Evolutionary conservation across 2,113 vertebrate species (phyloP).

Genomic region (Hydrochoerus hydrochaeris): DNA sequence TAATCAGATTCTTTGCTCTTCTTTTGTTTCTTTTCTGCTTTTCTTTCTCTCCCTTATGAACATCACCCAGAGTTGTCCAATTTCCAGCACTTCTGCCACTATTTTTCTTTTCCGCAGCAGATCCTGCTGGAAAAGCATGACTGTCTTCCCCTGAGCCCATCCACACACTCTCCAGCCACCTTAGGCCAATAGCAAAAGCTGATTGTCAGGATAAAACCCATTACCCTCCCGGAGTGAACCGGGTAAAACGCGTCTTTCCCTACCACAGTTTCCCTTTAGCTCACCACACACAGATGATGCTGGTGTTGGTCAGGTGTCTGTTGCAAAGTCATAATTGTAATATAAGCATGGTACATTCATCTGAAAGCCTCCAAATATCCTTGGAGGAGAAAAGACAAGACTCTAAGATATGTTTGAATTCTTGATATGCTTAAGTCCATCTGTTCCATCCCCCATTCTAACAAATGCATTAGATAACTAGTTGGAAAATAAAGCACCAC

Average conservation of each 20-base stretch:
- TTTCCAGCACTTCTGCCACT: neutral
- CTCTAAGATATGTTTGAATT: constrained; percentile 17
- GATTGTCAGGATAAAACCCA: neutral
- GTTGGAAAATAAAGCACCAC: neutral
- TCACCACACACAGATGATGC: neutral
- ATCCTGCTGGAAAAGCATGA: accelerated
- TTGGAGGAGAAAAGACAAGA: neutral
- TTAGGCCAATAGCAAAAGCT: neutral
- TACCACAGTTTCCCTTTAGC: neutral
- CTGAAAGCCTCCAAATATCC: neutral
- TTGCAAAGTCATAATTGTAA: neutral
- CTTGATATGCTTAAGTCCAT: neutral
- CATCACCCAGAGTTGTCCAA: neutral
- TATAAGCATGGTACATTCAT: neutral
- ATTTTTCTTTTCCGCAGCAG: neutral
- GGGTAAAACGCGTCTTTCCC: neutral
- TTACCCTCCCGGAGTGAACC: neutral
- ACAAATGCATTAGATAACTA: constrained; percentile 12
- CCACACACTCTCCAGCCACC: accelerated
- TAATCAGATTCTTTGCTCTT: neutral
- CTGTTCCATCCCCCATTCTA: neutral
- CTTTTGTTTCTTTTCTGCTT: neutral
- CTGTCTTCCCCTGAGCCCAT: neutral
- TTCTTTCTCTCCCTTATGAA: neutral
- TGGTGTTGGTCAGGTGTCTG: no score